Conservation (phyloP, 2,888 invertebrate genomes). For the Cryptocephalus moraei region DNA sequence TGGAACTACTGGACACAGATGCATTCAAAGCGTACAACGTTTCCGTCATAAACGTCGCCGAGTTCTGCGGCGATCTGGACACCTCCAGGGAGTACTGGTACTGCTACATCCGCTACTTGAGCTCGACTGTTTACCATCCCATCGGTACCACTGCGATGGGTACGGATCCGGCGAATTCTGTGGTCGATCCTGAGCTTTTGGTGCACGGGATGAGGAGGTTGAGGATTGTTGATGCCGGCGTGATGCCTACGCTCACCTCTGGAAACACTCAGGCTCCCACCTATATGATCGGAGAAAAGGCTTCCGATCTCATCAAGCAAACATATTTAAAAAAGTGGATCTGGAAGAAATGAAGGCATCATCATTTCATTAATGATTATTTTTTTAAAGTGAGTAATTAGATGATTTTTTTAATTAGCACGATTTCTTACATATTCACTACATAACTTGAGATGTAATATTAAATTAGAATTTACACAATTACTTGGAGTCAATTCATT, state of each 20-base stretch:
- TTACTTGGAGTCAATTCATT: too few relatives aligned
- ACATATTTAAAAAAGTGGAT: not conserved
- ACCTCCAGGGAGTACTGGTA: conserved; percentile 16
- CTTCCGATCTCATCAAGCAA: conserved; percentile 9
- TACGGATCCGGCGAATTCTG: not conserved
- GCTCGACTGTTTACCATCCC: conserved; percentile 6
- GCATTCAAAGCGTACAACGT: not conserved
- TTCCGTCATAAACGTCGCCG: not conserved
- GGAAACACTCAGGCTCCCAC: conserved; percentile 10
- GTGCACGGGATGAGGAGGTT: conserved; percentile 9
- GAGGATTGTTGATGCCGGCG: conserved; percentile 10
- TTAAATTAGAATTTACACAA: too few relatives aligned
- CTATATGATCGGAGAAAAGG: conserved; percentile 13
- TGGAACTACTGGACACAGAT: not conserved
- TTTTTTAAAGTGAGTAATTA: too few relatives aligned
- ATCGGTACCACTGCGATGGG: conserved; percentile 10
- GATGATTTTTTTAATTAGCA: too few relatives aligned
- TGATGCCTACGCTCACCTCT: conserved; percentile 6
- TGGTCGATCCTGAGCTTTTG: conserved; percentile 5
- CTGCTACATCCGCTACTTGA: not conserved
- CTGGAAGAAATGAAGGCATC: not conserved
- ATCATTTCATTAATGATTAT: too few relatives aligned
- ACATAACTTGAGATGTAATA: too few relatives aligned
- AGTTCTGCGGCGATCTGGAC: conserved; percentile 34
- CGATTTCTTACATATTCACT: too few relatives aligned